phyloP scores from a whole-genome alignment of 2,888 invertebrate genomes.

The Folsomia candida region DNA sequence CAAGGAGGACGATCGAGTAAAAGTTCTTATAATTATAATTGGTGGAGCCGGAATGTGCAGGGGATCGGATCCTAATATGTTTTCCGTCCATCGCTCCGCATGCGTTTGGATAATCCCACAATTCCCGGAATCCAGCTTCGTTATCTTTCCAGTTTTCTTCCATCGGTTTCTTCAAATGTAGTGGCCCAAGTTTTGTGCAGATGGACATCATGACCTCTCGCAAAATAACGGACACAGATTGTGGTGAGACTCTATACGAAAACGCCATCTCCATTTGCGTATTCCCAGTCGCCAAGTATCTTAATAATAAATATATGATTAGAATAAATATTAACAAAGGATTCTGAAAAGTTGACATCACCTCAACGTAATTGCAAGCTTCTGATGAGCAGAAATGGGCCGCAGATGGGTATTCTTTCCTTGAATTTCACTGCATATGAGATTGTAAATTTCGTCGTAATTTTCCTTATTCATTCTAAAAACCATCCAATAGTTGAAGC shows the following conservation, averaged over 20 bases:
- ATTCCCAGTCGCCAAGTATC: background rate
- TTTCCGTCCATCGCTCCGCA: no score
- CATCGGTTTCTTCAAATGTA: background rate
- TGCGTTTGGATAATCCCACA: background rate
- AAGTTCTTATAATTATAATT: no score
- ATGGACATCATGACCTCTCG: no score
- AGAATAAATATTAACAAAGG: background rate
- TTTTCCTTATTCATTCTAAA: no score
- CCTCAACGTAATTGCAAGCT: background rate
- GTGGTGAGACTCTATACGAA: background rate
- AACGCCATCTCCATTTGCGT: background rate
- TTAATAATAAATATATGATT: no score
- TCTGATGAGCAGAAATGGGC: background rate
- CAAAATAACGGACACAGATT: background rate
- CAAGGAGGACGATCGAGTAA: slow-evolving; percentile 33
- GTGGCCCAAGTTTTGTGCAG: background rate
- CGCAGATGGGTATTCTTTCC: no score
- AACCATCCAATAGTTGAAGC: no score
- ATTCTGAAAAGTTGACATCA: background rate
- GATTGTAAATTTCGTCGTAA: no score
- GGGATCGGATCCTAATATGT: background rate
- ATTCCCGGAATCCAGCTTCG: background rate
- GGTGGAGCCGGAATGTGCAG: no score
- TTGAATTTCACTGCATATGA: no score
- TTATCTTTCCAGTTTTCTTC: background rate